Conservation (phyloP, 2,888 invertebrate genomes). For the Spodoptera exigua region DNA sequence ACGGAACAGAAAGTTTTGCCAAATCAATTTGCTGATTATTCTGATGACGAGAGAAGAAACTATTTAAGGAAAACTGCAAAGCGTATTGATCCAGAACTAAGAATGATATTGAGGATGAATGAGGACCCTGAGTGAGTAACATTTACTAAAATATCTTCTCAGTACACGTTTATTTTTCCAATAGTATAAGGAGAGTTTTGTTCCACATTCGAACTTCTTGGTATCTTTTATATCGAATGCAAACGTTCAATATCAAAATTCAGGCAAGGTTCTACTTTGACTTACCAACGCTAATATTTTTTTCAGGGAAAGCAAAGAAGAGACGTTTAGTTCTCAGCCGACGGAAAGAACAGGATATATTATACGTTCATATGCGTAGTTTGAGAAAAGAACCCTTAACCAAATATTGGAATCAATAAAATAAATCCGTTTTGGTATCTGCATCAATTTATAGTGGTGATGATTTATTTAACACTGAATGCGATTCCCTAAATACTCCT, state of each 20-base stretch:
- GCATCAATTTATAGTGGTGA: not conserved
- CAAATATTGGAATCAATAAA: no score
- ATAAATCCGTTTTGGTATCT: no score
- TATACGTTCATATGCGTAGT: not conserved
- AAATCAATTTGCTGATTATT: slow-evolving; percentile 72
- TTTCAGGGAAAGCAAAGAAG: no score
- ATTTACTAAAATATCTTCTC: not conserved
- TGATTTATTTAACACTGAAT: no score
- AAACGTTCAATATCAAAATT: no score
- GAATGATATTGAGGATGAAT: slow-evolving; percentile 28
- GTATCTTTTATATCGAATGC: no score
- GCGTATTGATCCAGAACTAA: slow-evolving; percentile 65
- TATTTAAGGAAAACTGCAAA: slow-evolving; percentile 25
- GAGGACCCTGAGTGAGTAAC: slow-evolving; percentile 2
- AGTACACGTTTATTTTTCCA: no score
- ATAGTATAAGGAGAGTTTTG: no score
- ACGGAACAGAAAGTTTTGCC: slow-evolving; percentile 63
- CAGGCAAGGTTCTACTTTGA: no score
- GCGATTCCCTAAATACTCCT: not conserved
- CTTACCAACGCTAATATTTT: no score
- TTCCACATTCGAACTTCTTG: no score
- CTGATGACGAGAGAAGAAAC: slow-evolving; percentile 56
- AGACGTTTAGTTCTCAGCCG: not conserved
- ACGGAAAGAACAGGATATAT: not conserved
- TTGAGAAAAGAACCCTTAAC: no score